Evolutionary conservation across 1,140 invertebrate species (phyloP), one percentile per base, ranked within the genome.

Genomic region (Leptonema lineaticorne): DNA sequence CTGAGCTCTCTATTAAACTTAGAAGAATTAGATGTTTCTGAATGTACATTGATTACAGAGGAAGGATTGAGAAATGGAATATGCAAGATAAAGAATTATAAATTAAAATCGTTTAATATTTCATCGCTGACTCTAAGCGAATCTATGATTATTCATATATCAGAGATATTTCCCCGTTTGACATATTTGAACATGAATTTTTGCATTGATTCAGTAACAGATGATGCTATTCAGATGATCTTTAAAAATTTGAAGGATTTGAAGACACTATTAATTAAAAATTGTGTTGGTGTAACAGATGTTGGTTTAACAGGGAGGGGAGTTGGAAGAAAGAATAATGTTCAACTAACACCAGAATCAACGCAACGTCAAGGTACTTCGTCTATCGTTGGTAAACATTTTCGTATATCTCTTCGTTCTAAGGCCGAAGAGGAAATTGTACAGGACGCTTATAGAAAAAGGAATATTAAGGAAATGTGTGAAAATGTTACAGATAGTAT

Each of bases 221-320:
- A 92, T 76, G 83, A 80, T 67, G 86, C 87, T 16, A 78, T 90
- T 45, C 84, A 88, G 77, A 80, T 82, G 46, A 82, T 88, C 65
- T 86, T 89, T 69, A 84, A 86, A 71, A 82, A 88, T 69, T 80
- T 90, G 74, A 74, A 83, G 50, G 76, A 81, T 65, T 77, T 92
- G 20, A 79, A 84, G 16, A 84, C 77, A 45, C 79, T 92, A 46
- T 83, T 85, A 53, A 76, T 91, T 30, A 86, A 84, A 68, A 84
- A 86, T 71, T 91, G 89, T 76, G 84, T 86, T 48, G 82, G 85
- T 74, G 83, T 91, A n/a, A 84, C 84, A 9, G 89, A 91, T 77
- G 84, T 83, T 27, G 89, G 89, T 3, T 75, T 92, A 1, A 87
- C 86, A 29, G 86, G 87, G 41, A 86, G 88, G 82, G 80, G 79